Evolutionary conservation across 64 coral and sea anemone species (phyloP), one percentile per base, ranked within the genome.

Genomic region (Montipora sp.): DNA sequence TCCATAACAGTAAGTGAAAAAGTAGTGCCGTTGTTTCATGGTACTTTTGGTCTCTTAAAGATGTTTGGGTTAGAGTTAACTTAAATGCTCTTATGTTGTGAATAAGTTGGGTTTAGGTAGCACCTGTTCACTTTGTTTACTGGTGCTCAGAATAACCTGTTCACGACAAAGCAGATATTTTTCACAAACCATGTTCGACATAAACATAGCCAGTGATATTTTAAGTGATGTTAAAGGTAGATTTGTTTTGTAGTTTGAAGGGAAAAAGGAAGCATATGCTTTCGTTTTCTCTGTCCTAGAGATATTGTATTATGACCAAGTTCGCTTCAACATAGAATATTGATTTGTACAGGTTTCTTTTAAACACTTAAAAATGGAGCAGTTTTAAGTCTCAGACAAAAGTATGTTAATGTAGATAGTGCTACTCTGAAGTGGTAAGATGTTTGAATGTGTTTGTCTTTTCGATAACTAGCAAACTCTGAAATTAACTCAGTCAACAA

Each of bases 1-100:
- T 5, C 82, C 82, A 21, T 71, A 22, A 70, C 3, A 71, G 82
- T 85, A 85, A 85, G 65, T 72, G 43, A 12, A 49, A 13, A n/a
- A 7, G 3, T 78, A 48, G 12, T 7, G 6, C 14, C 6, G 36
- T 49, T 6, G 16, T 49, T 12, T 78, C 1, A 49, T 14, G 44
- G 6, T 57, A 57, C 53, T 77, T 9, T 14, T 75, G 23, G 22
- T 75, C 68, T 75, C 2, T 4, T 46, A 67, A 5, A 83, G 80
- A 67, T 67, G 5, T 66, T 47, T 67, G 14, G 58, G 57, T 65
- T 16, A 7, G 47, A 4, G 10, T 58, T 49, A 7, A 18, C 8
- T n/a, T 18, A 20, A 49, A n/a, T 71, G 5, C 68, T 21, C 21
- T 23, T 71, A 19, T 7, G 6, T 57, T 57, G 11, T 11, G 53